Evolutionary conservation across 2,113 vertebrate genomes (phyloP), one percentile per base, ranked within the genome.

Genomic region (Isichthys henryi): DNA sequence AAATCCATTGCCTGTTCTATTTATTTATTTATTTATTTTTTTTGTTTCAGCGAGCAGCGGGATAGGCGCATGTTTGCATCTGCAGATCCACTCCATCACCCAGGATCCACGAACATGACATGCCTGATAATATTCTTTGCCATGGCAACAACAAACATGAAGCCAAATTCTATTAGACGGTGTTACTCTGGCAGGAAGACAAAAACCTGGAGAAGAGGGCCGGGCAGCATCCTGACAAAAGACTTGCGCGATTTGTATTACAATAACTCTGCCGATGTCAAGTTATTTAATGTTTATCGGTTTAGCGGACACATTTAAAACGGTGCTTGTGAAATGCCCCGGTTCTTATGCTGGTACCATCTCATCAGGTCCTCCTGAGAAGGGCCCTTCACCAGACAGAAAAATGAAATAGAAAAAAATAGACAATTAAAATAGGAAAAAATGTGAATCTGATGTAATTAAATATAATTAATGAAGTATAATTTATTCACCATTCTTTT

Each of bases 61-160:
- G 96, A 95, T 95, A 94, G 95, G 95, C 94, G 95, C 92, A 94
- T 92, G 94, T 92, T 53, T 95, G 94, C 94, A 95, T 96, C 94
- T 96, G 93, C 70, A 89, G 94, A 94, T 91, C 94, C 83, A 92
- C 93, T 89, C 88, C 89, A 92, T 96, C 95, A 96, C 95, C 96
- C 95, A 96, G 95, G 95, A 96, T 96, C 95, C 96, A 95, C 95
- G 96, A 96, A 96, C 96, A 96, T 96, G 96, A 96, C 96, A 95
- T 94, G 96, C 95, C 96, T 96, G 96, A 95, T 97, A 96, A 95
- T 95, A 96, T 95, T 94, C 88, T 94, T 97, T 91, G 80, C 96
- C 96, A 96, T 97, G 95, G 97, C 96, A 97, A 97, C 96, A 91
- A 94, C 96, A 97, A 97, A 97, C 97, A 97, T 92, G 94, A 94